Evolutionary conservation across 2,797 vertebrate species (phyloP), one percentile per base, ranked within the genome.

Genomic region (Eleutherodactylus coqui): DNA sequence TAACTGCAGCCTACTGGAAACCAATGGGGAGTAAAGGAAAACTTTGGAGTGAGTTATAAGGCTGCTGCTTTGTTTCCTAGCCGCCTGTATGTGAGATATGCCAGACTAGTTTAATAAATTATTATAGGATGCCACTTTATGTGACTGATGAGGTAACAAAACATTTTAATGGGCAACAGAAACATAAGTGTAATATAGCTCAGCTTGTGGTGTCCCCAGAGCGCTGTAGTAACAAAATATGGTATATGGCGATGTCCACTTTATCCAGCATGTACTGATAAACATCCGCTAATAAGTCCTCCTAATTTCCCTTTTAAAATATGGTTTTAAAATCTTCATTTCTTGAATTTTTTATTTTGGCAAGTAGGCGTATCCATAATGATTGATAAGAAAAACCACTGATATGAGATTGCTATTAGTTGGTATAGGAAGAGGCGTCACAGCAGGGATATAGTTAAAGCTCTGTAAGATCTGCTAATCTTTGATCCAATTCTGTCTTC

Each of bases 101-200:
- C 3, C 1, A 70, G 21, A 21, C 34, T 19, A 4, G 19, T 21
- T 24, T 38, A 69, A 69, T 69, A 36, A 36, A 69, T 69, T 69
- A 24, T 69, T 38, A 69, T 24, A 11, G 19, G 11, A 24, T 4
- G 19, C 34, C 67, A 70, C 67, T 70, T 41, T 41, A 70, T 16
- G 5, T 70, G 67, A 70, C 67, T 19, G 21, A 70, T 43, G 9
- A 70, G 21, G 36, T 5, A 70, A 43, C 67, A 41, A 70, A 70
- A 70, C 36, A 70, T 70, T 41, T 70, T 70, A 41, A 70, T 70
- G 67, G 67, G 34, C 36, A 41, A 70, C 36, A 41, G 36, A 41
- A 41, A 13, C 21, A 43, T 43, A n/a, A 43, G 36, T 41, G 38
- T 43, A 43, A 43, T n/a, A n/a, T n/a, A 41, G 36, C n/a, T 43